Evolutionary conservation across 2,797 vertebrate species (phyloP).

Genomic region (Pangasius larnaudii): DNA sequence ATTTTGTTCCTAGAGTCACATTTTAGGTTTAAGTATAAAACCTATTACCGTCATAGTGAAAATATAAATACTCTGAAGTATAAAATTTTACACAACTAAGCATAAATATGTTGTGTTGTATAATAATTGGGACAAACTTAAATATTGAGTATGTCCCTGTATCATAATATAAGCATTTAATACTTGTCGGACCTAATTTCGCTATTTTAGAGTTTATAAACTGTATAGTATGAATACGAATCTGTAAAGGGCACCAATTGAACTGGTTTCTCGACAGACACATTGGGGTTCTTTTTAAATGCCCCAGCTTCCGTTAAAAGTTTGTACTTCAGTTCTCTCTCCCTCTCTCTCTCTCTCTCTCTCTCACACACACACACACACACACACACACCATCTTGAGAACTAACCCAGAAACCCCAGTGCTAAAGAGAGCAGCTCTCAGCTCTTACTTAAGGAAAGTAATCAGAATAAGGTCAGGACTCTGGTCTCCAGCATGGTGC

Average conservation of each 20-base stretch:
- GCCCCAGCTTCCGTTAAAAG: not conserved
- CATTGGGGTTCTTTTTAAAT: not conserved
- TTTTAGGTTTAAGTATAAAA: not conserved
- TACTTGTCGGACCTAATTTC: not conserved
- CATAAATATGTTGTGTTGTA: not conserved
- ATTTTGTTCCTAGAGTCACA: not conserved
- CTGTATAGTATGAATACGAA: not conserved
- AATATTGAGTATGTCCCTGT: not conserved
- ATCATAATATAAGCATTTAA: not conserved
- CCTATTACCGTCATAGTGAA: too few species aligned
- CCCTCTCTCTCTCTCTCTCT: not conserved
- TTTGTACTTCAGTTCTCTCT: not conserved
- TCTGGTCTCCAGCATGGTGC: conserved; percentile 3
- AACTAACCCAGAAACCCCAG: conserved; percentile 40
- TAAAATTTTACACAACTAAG: not conserved
- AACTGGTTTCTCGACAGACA: not conserved
- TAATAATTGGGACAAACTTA: too few species aligned
- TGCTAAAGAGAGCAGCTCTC: not conserved
- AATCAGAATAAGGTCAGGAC: conserved; percentile 50
- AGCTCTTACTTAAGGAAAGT: conserved; percentile 40
- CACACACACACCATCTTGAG: conserved; percentile 12
- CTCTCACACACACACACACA: not conserved
- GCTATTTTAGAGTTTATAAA: not conserved
- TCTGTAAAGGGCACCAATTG: too few species aligned
- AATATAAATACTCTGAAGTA: not conserved